Evolutionary conservation across 23 tunicate species (phyloP).

Genomic region (Botrylloides violaceus): DNA sequence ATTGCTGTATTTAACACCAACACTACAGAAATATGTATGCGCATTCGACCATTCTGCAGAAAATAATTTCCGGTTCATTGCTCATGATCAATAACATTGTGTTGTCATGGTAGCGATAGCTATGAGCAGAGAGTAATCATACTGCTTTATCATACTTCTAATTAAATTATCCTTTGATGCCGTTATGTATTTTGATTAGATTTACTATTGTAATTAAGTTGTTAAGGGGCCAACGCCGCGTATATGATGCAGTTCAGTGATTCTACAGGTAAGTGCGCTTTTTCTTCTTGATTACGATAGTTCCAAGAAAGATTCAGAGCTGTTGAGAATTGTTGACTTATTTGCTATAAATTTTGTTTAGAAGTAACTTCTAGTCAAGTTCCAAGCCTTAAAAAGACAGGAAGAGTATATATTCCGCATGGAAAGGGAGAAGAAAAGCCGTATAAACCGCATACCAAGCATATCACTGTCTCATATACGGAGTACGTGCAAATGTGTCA

Average conservation of each 20-base stretch:
- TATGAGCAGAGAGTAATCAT: neutral
- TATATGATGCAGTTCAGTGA: neutral
- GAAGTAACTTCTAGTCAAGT: neutral
- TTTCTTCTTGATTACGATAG: neutral
- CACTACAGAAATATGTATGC: too few relatives aligned
- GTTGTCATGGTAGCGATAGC: constrained; percentile 5
- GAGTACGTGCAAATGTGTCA: constrained; percentile 53
- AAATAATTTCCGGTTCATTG: neutral
- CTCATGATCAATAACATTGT: neutral
- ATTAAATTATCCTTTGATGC: neutral
- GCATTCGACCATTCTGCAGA: too few relatives aligned
- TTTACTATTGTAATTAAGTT: neutral
- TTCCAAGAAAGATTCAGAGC: too few relatives aligned
- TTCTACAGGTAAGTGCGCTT: neutral
- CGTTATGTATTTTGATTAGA: neutral
- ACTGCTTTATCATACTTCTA: neutral
- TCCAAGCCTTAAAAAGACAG: constrained; percentile 16
- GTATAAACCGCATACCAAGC: constrained; percentile 56
- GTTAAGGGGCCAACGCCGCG: neutral
- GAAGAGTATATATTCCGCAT: constrained; percentile 84
- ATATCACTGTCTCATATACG: constrained; percentile 48
- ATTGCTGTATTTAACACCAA: too few relatives aligned
- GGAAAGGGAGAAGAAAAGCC: constrained; percentile 58
- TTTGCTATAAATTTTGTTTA: neutral
- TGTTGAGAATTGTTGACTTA: too few relatives aligned